Conservation (phyloP, 2,113 vertebrate species). For the Prionailurus viverrinus region DNA sequence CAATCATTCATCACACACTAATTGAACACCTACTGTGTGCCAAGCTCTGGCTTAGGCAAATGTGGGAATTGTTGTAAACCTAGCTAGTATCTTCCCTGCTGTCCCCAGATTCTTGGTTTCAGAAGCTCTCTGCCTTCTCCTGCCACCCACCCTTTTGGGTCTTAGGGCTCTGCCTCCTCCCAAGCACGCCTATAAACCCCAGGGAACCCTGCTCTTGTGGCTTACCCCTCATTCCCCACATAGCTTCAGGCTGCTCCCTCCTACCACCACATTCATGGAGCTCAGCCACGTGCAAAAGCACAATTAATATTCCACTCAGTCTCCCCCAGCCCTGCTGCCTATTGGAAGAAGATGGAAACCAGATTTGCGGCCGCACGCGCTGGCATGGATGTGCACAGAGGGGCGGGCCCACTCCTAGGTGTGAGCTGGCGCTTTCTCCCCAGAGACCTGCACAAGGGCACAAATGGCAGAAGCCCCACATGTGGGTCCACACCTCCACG, state of each 20-base stretch:
- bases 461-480: neutral
- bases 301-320: slow-evolving; percentile 86
- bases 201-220: slow-evolving; percentile 68
- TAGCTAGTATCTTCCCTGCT: neutral
- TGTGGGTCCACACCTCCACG: neutral
- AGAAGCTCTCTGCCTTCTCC: neutral
- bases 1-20: neutral
- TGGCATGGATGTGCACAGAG: neutral
- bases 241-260: slow-evolving; percentile 83
- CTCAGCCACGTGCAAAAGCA: slow-evolving; percentile 80
- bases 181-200: slow-evolving; percentile 62
- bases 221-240: slow-evolving; percentile 84
- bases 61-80: neutral
- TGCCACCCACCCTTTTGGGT: slow-evolving; percentile 20
- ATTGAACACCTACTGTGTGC: neutral
- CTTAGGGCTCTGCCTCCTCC: slow-evolving; percentile 11
- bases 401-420: neutral
- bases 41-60: neutral
- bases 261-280: slow-evolving; percentile 85
- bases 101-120: slow-evolving; percentile 17
- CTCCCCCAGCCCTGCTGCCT: slow-evolving; percentile 75
- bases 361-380: slow-evolving; percentile 59
- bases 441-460: rapidly evolving
- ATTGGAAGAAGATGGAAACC: slow-evolving; percentile 62
- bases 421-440: neutral